Evolutionary conservation across 1,140 invertebrate genomes (phyloP).

Genomic region (Drosophila carrolli): DNA sequence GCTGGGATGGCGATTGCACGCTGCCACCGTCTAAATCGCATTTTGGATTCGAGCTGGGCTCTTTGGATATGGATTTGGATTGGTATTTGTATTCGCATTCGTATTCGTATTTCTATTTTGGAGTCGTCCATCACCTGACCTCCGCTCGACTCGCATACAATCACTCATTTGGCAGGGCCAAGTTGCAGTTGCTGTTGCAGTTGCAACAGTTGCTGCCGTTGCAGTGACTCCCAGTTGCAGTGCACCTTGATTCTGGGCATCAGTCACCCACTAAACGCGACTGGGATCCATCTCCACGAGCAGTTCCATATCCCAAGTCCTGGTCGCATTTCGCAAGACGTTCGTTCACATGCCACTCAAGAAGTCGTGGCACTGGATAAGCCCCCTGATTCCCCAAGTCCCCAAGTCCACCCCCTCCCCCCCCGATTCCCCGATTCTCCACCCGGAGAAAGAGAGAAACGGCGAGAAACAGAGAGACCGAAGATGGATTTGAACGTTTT

Average conservation of each 20-base stretch:
- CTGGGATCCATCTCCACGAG: slow-evolving; percentile 56
- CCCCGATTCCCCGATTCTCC: background rate
- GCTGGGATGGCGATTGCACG: slow-evolving; percentile 31
- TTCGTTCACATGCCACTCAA: slow-evolving; percentile 80
- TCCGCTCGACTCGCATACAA: slow-evolving; percentile 65
- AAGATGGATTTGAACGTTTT: slow-evolving; percentile 79
- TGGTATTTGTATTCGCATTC: slow-evolving; percentile 6
- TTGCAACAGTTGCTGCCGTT: slow-evolving; percentile 16
- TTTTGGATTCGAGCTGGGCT: slow-evolving; percentile 6
- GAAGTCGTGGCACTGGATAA: slow-evolving; percentile 75
- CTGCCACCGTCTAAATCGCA: slow-evolving; percentile 16
- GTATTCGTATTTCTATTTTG: slow-evolving; percentile 2
- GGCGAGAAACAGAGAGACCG: slow-evolving; percentile 10
- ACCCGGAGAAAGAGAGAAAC: slow-evolving; percentile 6
- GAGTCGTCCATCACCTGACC: slow-evolving; percentile 73
- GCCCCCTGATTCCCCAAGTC: slow-evolving; percentile 15
- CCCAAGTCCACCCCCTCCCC: background rate
- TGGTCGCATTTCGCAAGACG: slow-evolving; percentile 49
- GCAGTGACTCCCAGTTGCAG: slow-evolving; percentile 64
- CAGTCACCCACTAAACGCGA: slow-evolving; percentile 74
- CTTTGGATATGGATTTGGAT: slow-evolving; percentile 6
- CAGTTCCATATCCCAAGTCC: slow-evolving; percentile 15
- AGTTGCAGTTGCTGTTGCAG: slow-evolving; percentile 1
- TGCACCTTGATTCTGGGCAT: slow-evolving; percentile 72
- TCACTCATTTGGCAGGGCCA: slow-evolving; percentile 56